phyloP scores from a whole-genome alignment of 2,113 vertebrate species.

The Progne subis region DNA sequence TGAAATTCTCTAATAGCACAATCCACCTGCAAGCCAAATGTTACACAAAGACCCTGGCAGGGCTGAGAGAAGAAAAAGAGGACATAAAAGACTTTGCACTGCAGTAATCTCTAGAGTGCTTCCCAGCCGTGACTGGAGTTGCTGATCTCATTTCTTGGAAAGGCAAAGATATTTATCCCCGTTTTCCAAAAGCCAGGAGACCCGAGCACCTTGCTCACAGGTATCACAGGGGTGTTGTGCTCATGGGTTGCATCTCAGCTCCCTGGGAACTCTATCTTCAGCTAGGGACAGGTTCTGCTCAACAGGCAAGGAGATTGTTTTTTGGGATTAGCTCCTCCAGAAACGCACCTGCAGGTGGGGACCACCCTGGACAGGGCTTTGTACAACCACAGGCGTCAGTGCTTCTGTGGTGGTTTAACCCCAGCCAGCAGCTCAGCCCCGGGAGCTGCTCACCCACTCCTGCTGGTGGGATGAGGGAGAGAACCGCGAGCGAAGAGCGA shows the following conservation, averaged over 20 bases:
- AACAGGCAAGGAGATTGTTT: background rate
- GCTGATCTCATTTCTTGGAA: slow-evolving; percentile 22
- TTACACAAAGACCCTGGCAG: slow-evolving; percentile 40
- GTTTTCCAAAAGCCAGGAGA: background rate
- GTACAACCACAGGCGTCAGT: background rate
- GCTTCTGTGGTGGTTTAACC: background rate
- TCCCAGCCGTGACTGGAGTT: background rate
- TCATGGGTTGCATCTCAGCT: background rate
- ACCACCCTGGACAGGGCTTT: background rate
- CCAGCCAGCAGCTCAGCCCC: background rate
- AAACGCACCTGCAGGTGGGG: background rate
- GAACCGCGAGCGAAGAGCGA: no score
- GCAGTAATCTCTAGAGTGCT: background rate
- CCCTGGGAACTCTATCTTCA: background rate
- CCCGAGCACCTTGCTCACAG: background rate
- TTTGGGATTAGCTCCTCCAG: background rate
- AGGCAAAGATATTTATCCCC: background rate
- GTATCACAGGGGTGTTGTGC: background rate
- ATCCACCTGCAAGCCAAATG: slow-evolving; percentile 36
- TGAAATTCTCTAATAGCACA: slow-evolving; percentile 40
- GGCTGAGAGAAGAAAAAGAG: background rate
- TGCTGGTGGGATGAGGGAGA: background rate
- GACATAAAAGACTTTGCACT: background rate
- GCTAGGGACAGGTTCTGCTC: background rate
- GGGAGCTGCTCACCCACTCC: background rate